phyloP scores from a whole-genome alignment of 2,797 vertebrate species.

The Hemibagrus guttatus region DNA sequence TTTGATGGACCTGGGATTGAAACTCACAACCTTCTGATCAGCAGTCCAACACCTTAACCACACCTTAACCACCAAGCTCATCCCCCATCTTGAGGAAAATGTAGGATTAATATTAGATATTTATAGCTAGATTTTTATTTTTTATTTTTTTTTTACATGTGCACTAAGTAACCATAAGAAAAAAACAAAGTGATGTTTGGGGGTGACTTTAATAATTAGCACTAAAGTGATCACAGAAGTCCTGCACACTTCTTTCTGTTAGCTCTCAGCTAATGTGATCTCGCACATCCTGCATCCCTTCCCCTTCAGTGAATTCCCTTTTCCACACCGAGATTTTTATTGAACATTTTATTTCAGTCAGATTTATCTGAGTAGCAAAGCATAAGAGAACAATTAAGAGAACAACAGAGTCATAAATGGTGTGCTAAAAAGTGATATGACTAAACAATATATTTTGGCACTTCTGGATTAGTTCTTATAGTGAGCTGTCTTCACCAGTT shows the following conservation, averaged over 20 bases:
- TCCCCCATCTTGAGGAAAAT: too few species aligned
- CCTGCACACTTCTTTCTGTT: background rate
- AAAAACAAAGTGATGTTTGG: background rate
- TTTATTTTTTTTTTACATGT: background rate
- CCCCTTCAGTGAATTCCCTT: background rate
- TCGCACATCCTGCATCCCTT: background rate
- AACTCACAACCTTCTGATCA: too few species aligned
- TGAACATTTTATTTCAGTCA: background rate
- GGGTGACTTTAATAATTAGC: background rate
- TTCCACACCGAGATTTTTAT: background rate
- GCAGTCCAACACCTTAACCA: too few species aligned
- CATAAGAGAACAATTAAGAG: background rate
- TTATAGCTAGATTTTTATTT: too few species aligned
- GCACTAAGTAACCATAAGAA: background rate
- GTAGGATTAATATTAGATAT: background rate
- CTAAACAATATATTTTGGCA: background rate
- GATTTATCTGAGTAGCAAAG: background rate
- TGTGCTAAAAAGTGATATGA: background rate
- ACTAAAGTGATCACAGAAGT: background rate
- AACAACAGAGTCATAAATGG: background rate
- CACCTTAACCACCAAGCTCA: too few species aligned
- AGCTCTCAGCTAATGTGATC: background rate
- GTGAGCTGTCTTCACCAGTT: conserved; percentile 32
- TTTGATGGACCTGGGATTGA: too few species aligned
- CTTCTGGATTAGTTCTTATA: background rate